phyloP scores from a whole-genome alignment of 2,113 vertebrate genomes.

The Nothobranchius furzeri region DNA sequence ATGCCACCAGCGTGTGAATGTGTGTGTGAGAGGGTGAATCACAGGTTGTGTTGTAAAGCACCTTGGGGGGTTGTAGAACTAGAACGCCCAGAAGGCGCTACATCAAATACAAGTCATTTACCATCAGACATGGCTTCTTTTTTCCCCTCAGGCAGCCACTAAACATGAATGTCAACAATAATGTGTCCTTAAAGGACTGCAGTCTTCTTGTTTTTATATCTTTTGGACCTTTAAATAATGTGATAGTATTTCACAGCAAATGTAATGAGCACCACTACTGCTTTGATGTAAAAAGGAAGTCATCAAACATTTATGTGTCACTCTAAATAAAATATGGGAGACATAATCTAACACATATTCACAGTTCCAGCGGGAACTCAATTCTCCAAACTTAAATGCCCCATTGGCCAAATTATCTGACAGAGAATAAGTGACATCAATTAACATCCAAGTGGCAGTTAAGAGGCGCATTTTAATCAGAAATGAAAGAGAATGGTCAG shows the following conservation, averaged over 20 bases:
- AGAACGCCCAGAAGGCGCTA: no score
- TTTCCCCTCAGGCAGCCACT: background rate
- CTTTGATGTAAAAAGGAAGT: background rate
- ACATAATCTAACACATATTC: background rate
- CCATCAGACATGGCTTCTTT: background rate
- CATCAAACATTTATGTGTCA: background rate
- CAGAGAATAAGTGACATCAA: conserved; percentile 61
- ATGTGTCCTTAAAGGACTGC: background rate
- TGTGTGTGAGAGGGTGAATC: background rate
- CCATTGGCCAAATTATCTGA: conserved; percentile 41
- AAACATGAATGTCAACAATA: background rate
- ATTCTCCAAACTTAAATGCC: conserved; percentile 29
- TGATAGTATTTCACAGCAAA: background rate
- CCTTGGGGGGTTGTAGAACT: no score
- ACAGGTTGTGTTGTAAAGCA: background rate
- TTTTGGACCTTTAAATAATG: background rate
- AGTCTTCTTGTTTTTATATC: background rate
- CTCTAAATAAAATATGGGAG: background rate
- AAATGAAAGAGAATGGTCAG: conserved; percentile 46
- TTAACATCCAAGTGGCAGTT: conserved; percentile 56
- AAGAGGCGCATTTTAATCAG: conserved; percentile 45
- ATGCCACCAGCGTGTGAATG: no score
- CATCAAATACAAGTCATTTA: no score
- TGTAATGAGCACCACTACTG: background rate
- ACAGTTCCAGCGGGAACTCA: conserved; percentile 11